Conservation (phyloP, 2,888 invertebrate genomes). For the Clitarchus hookeri region DNA sequence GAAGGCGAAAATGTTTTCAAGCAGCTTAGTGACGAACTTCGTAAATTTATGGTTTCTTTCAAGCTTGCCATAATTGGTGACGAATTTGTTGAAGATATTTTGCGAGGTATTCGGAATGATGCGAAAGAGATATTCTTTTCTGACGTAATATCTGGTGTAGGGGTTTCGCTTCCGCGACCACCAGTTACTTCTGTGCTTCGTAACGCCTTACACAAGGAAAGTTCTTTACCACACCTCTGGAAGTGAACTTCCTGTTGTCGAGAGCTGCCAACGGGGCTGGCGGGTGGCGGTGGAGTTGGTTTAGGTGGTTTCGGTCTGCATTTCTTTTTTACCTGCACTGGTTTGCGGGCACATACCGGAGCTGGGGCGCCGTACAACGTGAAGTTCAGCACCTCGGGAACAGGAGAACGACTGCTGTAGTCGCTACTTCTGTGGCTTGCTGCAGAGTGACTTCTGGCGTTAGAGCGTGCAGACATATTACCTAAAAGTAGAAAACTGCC, state of each 20-base stretch:
- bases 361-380: conserved; percentile 20
- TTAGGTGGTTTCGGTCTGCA: neutral
- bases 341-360: neutral
- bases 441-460: neutral
- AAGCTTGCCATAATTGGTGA: neutral
- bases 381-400: conserved; percentile 15
- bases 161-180: neutral
- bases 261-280: neutral
- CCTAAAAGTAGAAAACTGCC: neutral
- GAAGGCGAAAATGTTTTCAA: neutral
- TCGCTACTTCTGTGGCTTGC: neutral
- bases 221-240: neutral
- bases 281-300: neutral
- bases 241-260: neutral
- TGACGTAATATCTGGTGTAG: neutral
- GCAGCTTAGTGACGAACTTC: neutral
- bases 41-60: neutral
- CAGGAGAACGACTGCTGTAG: neutral
- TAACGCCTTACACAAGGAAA: neutral
- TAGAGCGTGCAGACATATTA: neutral
- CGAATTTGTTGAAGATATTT: neutral
- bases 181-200: too few relatives aligned
- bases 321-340: neutral
- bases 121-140: neutral
- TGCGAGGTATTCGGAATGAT: neutral